Base-by-base conservation (phyloP, 2,888 invertebrate genomes). In the Terebella lapidaria region DNA sequence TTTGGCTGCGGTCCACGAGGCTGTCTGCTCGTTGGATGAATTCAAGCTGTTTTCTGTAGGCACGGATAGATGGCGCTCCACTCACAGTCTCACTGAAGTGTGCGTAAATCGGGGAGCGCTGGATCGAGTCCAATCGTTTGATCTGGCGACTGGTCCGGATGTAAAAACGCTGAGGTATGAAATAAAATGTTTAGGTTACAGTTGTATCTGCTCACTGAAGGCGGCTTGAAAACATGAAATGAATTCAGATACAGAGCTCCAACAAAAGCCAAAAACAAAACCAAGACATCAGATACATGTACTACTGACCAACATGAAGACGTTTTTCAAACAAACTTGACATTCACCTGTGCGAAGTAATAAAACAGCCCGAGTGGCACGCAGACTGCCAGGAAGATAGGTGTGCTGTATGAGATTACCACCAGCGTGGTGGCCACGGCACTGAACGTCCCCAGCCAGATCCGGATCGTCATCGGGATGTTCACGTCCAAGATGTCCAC, bases 1-100 rank as follows among this genome's bases (percentile, higher is more conserved):
- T 63, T 26, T 63, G 65, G 46, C 61, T 65, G 24, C 26, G 86
- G 59, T 78, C 77, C n/a, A 77, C 74, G 53, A 70, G 70, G 18
- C 67, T 55, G 15, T 70, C 66, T 2, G 73, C 52, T 18, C n/a
- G 20, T 3, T 64, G 27, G 18, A 71, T 69, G 59, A 77, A 78
- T 35, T 71, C 64, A 5, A 69, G 58, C 56, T 71, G 62, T 18
- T 56, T 27, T 3, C 54, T 15, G 56, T 65, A 66, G 30, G 66
- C 64, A 27, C 66, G 27, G 22, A 66, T 62, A 1, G 60, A 61
- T 22, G 46, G 59, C 22, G 54, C 52, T 4, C 66, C 66, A 18
- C 47, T 29, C 22, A 66, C 20, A 1, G 64, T 58, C 55, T 64
- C 66, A n/a, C 62, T 55, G 54, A 66, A 66, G 57, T 66, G 66